Conservation (phyloP, 2,797 vertebrate genomes). For the Falco naumanni region DNA sequence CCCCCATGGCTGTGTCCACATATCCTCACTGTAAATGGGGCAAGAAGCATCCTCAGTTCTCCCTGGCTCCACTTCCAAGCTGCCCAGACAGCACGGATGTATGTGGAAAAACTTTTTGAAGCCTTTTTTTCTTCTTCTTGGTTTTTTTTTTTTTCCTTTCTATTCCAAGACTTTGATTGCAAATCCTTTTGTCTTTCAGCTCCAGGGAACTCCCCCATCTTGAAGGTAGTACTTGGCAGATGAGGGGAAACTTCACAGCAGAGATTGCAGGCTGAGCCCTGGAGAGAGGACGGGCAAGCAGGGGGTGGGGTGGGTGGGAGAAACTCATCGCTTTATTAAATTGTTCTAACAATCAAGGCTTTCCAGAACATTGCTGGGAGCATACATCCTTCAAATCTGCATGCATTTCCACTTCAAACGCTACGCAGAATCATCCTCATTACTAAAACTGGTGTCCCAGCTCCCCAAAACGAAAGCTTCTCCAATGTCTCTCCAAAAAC, state of each 20-base stretch:
- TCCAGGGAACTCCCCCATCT: conserved; percentile 20
- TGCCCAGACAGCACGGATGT: background rate
- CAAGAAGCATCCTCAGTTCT: background rate
- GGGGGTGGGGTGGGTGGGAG: background rate
- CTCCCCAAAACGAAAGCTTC: background rate
- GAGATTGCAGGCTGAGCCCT: background rate
- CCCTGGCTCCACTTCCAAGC: background rate
- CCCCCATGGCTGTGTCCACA: background rate
- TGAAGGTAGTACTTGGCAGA: conserved; percentile 5
- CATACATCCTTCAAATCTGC: conserved; percentile 39
- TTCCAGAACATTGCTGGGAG: conserved; percentile 47
- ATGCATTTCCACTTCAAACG: conserved; percentile 69
- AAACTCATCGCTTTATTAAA: background rate
- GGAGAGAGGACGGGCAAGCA: background rate
- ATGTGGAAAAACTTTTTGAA: background rate
- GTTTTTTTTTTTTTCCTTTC: no score
- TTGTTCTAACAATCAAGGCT: conserved; percentile 23
- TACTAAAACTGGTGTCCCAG: background rate
- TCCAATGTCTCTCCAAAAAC: background rate
- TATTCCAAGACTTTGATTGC: conserved; percentile 11
- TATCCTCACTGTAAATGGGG: background rate
- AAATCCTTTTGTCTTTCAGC: conserved; percentile 45
- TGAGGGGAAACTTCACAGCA: background rate
- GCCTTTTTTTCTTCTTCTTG: background rate
- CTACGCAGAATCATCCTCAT: background rate